Evolutionary conservation across 2,113 vertebrate species (phyloP).

Genomic region (Sylvia atricapilla): DNA sequence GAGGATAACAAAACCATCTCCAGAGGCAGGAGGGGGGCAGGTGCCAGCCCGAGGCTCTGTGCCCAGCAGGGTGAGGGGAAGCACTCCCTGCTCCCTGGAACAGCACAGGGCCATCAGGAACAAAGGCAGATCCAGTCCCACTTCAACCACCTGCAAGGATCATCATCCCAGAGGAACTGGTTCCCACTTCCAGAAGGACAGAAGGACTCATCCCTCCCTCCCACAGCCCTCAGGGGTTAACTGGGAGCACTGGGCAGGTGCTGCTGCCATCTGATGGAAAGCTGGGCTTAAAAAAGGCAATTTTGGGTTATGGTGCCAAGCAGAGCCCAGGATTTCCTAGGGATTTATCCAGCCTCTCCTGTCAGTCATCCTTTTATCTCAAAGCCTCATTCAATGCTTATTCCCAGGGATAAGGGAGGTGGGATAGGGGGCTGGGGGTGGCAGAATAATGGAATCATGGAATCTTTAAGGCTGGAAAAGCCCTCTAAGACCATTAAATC

Average conservation of each 20-base stretch:
- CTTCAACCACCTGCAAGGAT: neutral
- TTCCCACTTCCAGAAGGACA: neutral
- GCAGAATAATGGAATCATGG: neutral
- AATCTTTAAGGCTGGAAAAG: neutral
- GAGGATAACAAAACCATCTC: neutral
- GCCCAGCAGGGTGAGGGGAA: neutral
- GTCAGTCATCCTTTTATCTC: neutral
- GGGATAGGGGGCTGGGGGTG: neutral
- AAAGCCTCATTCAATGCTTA: neutral
- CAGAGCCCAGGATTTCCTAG: neutral
- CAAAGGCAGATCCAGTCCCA: neutral
- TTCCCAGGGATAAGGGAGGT: neutral
- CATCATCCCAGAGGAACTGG: fast-evolving
- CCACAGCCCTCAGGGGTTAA: neutral
- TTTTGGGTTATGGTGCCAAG: neutral
- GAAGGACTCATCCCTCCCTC: neutral
- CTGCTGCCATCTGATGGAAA: constrained; percentile 11
- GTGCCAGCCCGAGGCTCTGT: neutral
- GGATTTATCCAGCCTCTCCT: neutral
- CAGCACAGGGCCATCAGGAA: neutral
- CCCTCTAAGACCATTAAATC: neutral
- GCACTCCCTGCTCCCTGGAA: neutral
- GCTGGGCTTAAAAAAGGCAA: neutral
- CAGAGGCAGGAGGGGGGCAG: neutral
- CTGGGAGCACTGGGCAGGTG: neutral